These are phyloP conservation scores for Lepeophtheirus salmonis DNA, from an alignment of 1,140 invertebrate species.

Conservation along the genomic window DNA sequence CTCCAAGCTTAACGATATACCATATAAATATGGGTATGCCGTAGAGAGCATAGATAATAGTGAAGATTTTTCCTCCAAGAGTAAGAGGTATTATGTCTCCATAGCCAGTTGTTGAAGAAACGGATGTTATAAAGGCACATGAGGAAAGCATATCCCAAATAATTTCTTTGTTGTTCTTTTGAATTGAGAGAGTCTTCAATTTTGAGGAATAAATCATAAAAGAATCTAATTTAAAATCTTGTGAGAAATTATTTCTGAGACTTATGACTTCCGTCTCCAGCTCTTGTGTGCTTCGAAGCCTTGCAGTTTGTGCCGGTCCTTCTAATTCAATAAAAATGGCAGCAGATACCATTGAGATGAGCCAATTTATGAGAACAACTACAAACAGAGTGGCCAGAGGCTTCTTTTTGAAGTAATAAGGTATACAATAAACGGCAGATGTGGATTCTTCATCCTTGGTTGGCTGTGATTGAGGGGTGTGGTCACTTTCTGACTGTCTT, in stretches of 20 bases:
- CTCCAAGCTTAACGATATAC: constrained; percentile 13
- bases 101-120: constrained; percentile 9
- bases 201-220: background rate
- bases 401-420: constrained; percentile 1
- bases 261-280: background rate
- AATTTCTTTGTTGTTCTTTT: constrained; percentile 5
- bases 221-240: background rate
- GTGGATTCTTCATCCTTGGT: background rate
- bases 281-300: background rate
- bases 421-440: background rate
- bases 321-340: constrained; percentile 6
- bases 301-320: background rate
- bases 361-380: background rate
- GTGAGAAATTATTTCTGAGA: background rate
- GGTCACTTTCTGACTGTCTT: background rate
- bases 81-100: constrained; percentile 9
- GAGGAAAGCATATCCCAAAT: constrained; percentile 1
- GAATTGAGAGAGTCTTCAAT: background rate
- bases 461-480: background rate
- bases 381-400: constrained; percentile 1
- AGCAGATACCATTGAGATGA: constrained; percentile 6
- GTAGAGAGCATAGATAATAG: background rate
- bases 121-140: constrained; percentile 7
- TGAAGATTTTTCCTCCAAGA: constrained; percentile 9
- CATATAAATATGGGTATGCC: constrained; percentile 13